Evolutionary conservation across 2,797 vertebrate species (phyloP).

Genomic region (Epinephelus malabaricus): DNA sequence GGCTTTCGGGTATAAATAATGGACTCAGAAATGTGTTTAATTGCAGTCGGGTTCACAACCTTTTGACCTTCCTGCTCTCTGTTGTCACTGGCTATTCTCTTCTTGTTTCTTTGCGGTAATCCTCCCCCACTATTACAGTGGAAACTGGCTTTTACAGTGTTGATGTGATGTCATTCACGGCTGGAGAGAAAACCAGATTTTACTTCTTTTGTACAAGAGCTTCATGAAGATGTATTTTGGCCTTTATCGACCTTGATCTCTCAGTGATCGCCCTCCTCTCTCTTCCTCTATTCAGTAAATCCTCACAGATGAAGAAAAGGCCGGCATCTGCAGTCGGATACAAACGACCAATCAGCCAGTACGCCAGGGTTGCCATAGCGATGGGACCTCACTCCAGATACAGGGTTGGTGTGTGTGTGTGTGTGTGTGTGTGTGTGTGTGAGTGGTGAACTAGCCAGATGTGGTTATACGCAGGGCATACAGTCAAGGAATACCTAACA

Average conservation of each 20-base stretch:
- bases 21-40: background rate
- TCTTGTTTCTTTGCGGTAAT: background rate
- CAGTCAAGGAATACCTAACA: background rate
- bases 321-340: constrained; percentile 94
- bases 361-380: constrained; percentile 93
- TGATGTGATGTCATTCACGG: background rate
- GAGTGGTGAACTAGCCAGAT: background rate
- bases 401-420: constrained; percentile 84
- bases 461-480: too few relatives aligned
- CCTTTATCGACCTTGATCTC: constrained; percentile 24
- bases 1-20: background rate
- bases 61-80: constrained; percentile 5
- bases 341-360: constrained; percentile 96
- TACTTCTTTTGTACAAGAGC: background rate
- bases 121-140: background rate
- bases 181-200: background rate
- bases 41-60: background rate
- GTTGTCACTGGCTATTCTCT: background rate
- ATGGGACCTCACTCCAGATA: constrained; percentile 94
- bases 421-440: constrained; percentile 43
- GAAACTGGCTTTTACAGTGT: background rate
- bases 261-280: constrained; percentile 20
- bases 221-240: background rate
- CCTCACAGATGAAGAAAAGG: constrained; percentile 93
- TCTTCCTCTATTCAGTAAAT: constrained; percentile 79